Evolutionary conservation across 2,113 vertebrate genomes (phyloP), one percentile per base, ranked within the genome.

Genomic region (Oenanthe melanoleuca): DNA sequence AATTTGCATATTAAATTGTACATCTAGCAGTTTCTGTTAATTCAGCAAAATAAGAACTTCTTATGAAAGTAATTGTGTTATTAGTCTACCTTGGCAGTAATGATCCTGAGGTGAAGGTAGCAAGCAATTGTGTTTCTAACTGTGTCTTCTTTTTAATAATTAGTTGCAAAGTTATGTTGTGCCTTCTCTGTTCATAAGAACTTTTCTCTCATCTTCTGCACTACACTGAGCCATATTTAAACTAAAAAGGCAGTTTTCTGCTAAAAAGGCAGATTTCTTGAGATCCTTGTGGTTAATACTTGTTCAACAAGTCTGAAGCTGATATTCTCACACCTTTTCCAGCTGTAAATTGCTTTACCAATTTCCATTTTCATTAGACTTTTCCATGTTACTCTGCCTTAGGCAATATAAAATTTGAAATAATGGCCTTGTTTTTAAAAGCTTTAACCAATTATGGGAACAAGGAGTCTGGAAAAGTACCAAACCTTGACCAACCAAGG

Each of bases 1-100:
- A 95, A 88, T 96, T 96, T 95, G 44, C 92, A 94, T 95, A 84
- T 95, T 95, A 81, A 96, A 94, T 97, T 93, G 66, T 82, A 72
- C 82, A 85, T 94, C 85, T 49, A 79, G 64, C 50, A 52, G 79
- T 86, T 96, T 86, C 78, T 96, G 92, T 91, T 93, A 91, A 94
- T 93, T 96, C 93, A 97, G 94, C 89, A 97, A 96, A 95, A 93
- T 70, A 67, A 83, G 87, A 86, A 86, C 38, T 65, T 85, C 77
- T 96, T 79, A 61, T 64, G 34, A 44, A 78, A 83, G 73, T 92
- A 97, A 97, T 95, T 97, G 86, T 63, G 56, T 75, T 84, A 89
- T 88, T 95, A 93, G 44, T 93, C 92, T 93, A 73, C 82, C 86
- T 74, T 94, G 81, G 82, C 82, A 95, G 91, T 94, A 95, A 94